Base-by-base conservation (phyloP, 2,797 vertebrate genomes). In the Ataeniobius toweri region DNA sequence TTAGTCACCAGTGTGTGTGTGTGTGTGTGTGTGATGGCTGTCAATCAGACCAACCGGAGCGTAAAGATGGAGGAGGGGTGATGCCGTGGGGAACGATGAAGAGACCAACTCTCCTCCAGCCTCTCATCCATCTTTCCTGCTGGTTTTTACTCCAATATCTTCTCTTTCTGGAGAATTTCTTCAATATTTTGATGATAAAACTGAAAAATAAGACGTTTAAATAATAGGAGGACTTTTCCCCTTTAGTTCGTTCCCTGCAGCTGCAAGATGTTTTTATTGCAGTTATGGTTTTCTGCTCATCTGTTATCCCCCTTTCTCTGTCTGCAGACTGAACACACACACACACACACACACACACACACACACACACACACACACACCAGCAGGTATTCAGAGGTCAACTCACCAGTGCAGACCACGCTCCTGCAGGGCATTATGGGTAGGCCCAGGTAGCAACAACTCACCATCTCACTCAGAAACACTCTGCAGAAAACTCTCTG, bases 371-470 rank as follows among this genome's bases (percentile, higher is more conserved):
- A 89, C 44, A 55, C 83, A 36, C 36, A 36, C 83, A 12, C 71
- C 61, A 86, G 88, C 83, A 73, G 56, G 73, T 6, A 28, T 79
- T 82, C 79, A 81, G 74, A 86, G 90, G 87, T 91, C 89, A 92
- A 78, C 76, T 85, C 69, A 58, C 82, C 90, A 89, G 83, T 59
- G 72, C 82, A 2, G 18, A 83, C 79, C 78, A 74, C 74, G 51
- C 72, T 73, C 59, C 88, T 89, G 87, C 83, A 79, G 86, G 85
- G 91, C 79, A 89, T 91, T 89, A 81, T 87, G 86, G 85, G 82
- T 75, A 83, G 69, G 63, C 48, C 73, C 68, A 80, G 77, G 76
- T 65, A 73, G 71, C 79, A 75, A 82, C 87, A 86, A 78, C 81
- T 75, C 73, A 77, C 81, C 67, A 61, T 63, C 74, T 59, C 50